Evolutionary conservation across 2,888 invertebrate genomes (phyloP), one percentile per base, ranked within the genome.

Genomic region (Apodemia hepburni): DNA sequence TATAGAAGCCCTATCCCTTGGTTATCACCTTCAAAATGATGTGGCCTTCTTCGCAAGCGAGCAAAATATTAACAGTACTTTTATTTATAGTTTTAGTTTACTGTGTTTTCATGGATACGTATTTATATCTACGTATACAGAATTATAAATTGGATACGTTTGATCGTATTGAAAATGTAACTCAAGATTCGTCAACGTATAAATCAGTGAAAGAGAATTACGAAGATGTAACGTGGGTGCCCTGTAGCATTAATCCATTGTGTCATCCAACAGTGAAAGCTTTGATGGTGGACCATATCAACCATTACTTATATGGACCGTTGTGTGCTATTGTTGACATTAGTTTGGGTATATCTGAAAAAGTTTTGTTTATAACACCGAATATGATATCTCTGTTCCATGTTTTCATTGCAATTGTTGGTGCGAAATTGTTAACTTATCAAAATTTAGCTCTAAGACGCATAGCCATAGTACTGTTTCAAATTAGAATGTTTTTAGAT

Each of bases 211-310:
- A 65, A 49, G 73, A 70, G 3, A 77, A 71, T 69, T 94, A 94
- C 74, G 91, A 92, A 66, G 91, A 93, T 35, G 85, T 85, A 0
- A 92, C 91, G 0, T 93, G 94, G 93, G 77, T 96, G n/a, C 92
- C 93, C 18, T 96, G 96, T 75, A 92, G 92, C 58, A 91, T 96
- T 38, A 95, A 96, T 73, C 96, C 97, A 0, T 77, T 96, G 17
- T 96, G 96, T 76, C 94, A 95, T 72, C 94, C 97, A 1, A 97
- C 97, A 0, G 95, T 97, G 0, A 98, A 98, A 84, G 95, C 95
- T 1, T 80, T 97, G 62, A 93, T 97, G 90, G 87, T 97, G 60
- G 97, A 97, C 79, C 97, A 96, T 68, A 93, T 95, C 5, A 97
- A 97, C 77, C 96, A 96, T 75, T 98, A 97, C 75, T 85, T 97